These are phyloP conservation scores for Hormaphis cornu DNA, from an alignment of 1,140 invertebrate species.

Conservation along the genomic window DNA sequence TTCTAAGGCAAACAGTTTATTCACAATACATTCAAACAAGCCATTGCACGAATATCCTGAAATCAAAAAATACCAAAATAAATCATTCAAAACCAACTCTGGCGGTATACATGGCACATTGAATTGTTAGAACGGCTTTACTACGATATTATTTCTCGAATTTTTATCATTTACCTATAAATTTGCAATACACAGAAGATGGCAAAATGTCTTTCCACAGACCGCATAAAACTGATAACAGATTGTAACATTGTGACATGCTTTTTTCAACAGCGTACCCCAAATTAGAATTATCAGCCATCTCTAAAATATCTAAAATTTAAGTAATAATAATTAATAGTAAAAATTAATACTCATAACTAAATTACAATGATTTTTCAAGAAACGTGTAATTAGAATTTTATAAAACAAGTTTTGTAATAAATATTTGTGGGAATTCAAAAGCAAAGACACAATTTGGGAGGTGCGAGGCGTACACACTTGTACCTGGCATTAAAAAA, in stretches of 20 bases:
- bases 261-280: conserved; percentile 58
- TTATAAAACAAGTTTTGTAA: too few species aligned
- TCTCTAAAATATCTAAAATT: conserved; percentile 50
- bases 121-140: not conserved
- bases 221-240: conserved; percentile 72
- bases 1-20: conserved; percentile 50
- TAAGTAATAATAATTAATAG: not conserved
- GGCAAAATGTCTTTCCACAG: conserved; percentile 75
- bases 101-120: not conserved
- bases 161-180: conserved; percentile 45
- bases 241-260: conserved; percentile 69
- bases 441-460: too few species aligned
- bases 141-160: not conserved
- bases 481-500: too few species aligned
- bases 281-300: conserved; percentile 46
- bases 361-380: not conserved
- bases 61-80: conserved; percentile 34
- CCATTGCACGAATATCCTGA: conserved; percentile 52
- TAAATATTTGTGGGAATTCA: too few species aligned
- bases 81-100: not conserved
- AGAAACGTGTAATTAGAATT: too few species aligned
- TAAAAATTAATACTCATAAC: not conserved
- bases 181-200: conserved; percentile 54
- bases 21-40: conserved; percentile 52
- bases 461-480: too few species aligned